Percentiles rank a stretch among this genome's conserved stretches.
Conservation (phyloP, 1,140 invertebrate genomes). For the Microplitis mediator region DNA sequence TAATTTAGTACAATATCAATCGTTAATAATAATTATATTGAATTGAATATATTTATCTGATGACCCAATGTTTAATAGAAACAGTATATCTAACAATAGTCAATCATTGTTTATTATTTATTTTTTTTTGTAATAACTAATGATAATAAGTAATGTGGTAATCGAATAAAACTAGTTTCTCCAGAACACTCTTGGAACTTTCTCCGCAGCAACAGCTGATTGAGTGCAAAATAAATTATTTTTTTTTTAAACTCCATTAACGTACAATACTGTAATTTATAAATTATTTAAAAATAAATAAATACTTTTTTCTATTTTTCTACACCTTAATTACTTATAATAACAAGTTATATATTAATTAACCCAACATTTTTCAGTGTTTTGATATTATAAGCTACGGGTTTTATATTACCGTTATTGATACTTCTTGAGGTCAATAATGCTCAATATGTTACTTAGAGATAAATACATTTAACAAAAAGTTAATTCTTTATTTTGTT, state of each 20-base stretch:
- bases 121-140: conserved; percentile 28
- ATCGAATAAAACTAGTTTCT: conserved; percentile 8
- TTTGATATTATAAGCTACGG: neutral
- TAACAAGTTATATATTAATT: too few relatives aligned
- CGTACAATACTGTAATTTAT: neutral
- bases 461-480: neutral
- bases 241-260: neutral
- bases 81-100: neutral
- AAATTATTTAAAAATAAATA: too few relatives aligned
- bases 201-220: conserved; percentile 31
- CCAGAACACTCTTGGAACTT: conserved; percentile 39
- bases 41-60: too few relatives aligned
- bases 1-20: neutral
- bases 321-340: too few relatives aligned
- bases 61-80: conserved; percentile 4
- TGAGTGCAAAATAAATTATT: neutral
- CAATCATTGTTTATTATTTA: too few relatives aligned
- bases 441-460: too few relatives aligned
- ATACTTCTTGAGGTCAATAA: neutral
- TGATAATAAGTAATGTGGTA: conserved; percentile 17
- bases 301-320: too few relatives aligned
- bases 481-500: neutral
- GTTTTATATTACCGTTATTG: neutral
- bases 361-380: neutral
- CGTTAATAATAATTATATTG: too few relatives aligned